Conservation (phyloP, 2,113 vertebrate genomes). For the Cyanoramphus novaezelandiae region DNA sequence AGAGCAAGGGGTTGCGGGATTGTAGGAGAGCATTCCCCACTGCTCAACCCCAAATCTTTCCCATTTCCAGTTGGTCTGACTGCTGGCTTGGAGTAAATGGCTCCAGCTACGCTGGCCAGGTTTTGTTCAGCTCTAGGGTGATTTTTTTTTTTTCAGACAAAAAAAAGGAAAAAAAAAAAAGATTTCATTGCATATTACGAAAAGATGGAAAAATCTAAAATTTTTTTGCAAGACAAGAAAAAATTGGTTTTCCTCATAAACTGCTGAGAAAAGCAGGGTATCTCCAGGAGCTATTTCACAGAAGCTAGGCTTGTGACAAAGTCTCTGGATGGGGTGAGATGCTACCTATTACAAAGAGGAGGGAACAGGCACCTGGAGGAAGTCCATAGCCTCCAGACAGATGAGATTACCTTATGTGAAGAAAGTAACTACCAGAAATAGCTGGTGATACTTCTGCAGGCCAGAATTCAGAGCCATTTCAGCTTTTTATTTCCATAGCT, state of each 20-base stretch:
- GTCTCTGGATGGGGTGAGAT: not conserved
- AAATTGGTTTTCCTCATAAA: not conserved
- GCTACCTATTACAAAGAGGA: not conserved
- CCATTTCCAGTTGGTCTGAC: not conserved
- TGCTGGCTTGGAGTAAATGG: not conserved
- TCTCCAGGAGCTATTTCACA: not conserved
- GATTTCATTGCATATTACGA: not conserved
- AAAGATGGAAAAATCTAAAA: not conserved
- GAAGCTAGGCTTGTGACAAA: not conserved
- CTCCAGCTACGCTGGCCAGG: not conserved
- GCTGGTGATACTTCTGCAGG: not conserved
- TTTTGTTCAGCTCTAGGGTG: not conserved
- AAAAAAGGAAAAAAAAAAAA: not conserved
- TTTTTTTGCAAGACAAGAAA: not conserved
- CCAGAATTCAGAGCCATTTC: conserved; percentile 17
- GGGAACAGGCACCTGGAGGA: not conserved
- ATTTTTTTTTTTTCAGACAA: not conserved
- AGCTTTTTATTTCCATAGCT: not conserved
- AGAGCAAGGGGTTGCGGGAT: not conserved
- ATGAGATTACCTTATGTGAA: not conserved
- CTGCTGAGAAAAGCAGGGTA: not conserved
- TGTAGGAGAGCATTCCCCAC: not conserved
- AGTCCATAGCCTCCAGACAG: conserved; percentile 3
- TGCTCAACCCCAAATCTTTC: not conserved
- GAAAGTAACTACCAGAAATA: conserved; percentile 6